Base-by-base conservation (phyloP, 1,140 invertebrate genomes). In the Aphaenogaster floridana region DNA sequence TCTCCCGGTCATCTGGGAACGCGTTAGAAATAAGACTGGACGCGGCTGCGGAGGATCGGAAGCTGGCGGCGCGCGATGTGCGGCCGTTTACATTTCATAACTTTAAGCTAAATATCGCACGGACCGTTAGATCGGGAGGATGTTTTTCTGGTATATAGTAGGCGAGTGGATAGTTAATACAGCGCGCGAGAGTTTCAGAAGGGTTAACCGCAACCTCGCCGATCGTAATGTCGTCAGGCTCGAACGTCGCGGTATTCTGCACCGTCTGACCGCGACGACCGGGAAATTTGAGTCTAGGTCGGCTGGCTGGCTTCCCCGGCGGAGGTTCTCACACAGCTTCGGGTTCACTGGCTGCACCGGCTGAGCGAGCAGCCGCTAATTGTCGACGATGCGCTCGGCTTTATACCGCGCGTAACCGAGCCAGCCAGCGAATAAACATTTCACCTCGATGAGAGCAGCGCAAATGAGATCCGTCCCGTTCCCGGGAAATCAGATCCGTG, bases 301-400 rank as follows among this genome's bases (percentile, higher is more conserved):
- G 80, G n/a, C 39, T 17, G 66, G 42, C 66, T 21, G 80, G 17
- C 69, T 74, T 57, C 45, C 11, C 39, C 42, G 36, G 5, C 13
- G 54, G 50, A n/a, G 28, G 42, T 69, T 84, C 80, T 84, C 80
- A 84, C 54, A 74, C 54, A 76, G 54, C 80, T 76, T 61, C 68
- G 69, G 80, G 69, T 84, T 84, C 80, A 76, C 80, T 84, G 80
- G 80, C 80, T 84, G 80, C 80, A 34, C 69, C 57, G 80, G 80
- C 80, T 84, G 68, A 84, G 80, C 80, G 80, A 74, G 54, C 80
- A 84, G 54, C 69, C 69, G 80, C 80, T 84, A 84, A 84, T 84
- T 84, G 54, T 76, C 69, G 80, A 84, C 69, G 80, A 74, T 84
- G 52, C 80, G 69, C 69, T 21, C 34, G 54, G 54, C 68, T 59